Evolutionary conservation across 2,113 vertebrate genomes (phyloP).

Genomic region (Plotosus lineatus): DNA sequence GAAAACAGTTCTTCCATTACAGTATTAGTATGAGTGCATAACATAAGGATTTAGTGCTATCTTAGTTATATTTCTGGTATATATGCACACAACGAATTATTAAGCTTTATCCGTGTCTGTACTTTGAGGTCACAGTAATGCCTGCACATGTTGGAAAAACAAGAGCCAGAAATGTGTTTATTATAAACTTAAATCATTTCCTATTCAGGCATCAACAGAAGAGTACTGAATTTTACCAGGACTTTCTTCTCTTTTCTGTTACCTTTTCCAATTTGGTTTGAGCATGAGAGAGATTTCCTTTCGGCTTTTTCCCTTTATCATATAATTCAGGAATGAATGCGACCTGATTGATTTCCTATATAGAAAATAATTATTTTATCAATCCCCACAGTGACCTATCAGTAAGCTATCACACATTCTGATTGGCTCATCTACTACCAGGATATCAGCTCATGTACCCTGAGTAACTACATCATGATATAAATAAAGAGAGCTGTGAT

Average conservation of each 20-base stretch:
- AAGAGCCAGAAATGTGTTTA: not conserved
- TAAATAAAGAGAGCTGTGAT: no score
- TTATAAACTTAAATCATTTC: not conserved
- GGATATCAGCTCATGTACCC: no score
- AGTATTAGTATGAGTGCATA: not conserved
- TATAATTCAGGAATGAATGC: not conserved
- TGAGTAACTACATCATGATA: no score
- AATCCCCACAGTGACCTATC: no score
- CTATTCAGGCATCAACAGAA: not conserved
- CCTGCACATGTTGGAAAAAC: not conserved
- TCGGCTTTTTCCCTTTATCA: not conserved
- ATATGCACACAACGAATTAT: not conserved
- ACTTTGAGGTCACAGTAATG: slow-evolving; percentile 4
- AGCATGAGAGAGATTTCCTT: no score
- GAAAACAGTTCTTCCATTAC: not conserved
- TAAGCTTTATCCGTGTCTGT: not conserved
- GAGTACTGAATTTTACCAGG: not conserved
- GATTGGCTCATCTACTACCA: no score
- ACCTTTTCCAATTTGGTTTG: not conserved
- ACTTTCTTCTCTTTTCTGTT: not conserved
- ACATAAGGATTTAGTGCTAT: not conserved
- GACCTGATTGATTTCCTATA: no score
- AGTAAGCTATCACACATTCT: no score
- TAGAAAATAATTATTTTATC: no score
- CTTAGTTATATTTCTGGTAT: slow-evolving; percentile 33